Evolutionary conservation across 2,797 vertebrate genomes (phyloP).

Genomic region (Sciurus carolinensis): DNA sequence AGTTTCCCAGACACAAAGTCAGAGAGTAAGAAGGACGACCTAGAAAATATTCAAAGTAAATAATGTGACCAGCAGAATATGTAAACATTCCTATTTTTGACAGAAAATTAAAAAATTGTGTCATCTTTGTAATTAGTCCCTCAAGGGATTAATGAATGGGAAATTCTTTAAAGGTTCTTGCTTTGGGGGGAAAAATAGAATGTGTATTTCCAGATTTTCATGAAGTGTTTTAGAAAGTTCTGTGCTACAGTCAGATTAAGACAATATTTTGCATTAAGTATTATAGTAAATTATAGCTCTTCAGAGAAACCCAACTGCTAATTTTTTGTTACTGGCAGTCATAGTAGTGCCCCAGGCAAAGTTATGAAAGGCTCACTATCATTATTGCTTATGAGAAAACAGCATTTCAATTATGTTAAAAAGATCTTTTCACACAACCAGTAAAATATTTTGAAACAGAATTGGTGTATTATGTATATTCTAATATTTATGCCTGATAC

Average conservation of each 20-base stretch:
- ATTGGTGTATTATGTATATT: background rate
- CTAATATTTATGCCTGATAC: background rate
- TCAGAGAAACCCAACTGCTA: conserved; percentile 34
- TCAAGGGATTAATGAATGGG: background rate
- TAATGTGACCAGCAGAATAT: background rate
- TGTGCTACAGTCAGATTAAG: conserved; percentile 21
- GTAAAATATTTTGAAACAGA: conserved; percentile 60
- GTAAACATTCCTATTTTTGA: conserved; percentile 41
- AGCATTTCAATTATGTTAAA: conserved; percentile 36
- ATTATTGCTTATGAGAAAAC: background rate
- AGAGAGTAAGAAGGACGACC: background rate
- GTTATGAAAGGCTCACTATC: background rate
- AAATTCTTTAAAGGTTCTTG: background rate
- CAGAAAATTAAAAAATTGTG: background rate
- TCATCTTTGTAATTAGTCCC: background rate
- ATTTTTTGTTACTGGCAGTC: conserved; percentile 50
- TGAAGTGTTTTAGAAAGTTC: conserved; percentile 6
- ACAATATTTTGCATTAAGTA: conserved; percentile 43
- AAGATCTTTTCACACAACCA: background rate
- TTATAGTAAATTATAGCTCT: conserved; percentile 49
- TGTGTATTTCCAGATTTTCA: background rate
- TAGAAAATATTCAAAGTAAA: background rate
- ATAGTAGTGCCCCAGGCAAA: conserved; percentile 31
- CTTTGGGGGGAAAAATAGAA: background rate
- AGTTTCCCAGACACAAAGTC: background rate